Conservation (phyloP, 2,113 vertebrate species). For the Microcebus murinus region DNA sequence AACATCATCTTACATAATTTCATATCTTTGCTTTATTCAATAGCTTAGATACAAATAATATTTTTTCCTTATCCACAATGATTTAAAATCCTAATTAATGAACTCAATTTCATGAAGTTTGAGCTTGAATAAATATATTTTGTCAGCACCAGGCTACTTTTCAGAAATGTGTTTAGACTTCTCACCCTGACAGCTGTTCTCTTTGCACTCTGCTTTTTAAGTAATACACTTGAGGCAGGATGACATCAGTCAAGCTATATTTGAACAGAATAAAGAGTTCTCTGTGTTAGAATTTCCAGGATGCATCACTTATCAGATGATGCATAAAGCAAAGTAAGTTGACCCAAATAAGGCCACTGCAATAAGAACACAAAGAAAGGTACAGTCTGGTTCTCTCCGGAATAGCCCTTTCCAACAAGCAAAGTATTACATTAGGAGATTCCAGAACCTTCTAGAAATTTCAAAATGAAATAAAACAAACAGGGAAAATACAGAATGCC, state of each 20-base stretch:
- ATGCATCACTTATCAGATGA: constrained; percentile 39
- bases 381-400: neutral
- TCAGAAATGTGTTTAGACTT: constrained; percentile 48
- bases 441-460: neutral
- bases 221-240: constrained; percentile 48
- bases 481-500: neutral
- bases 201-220: constrained; percentile 43
- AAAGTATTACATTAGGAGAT: neutral
- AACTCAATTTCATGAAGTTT: constrained; percentile 18
- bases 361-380: neutral
- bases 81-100: neutral
- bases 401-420: neutral
- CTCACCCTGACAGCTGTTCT: constrained; percentile 37
- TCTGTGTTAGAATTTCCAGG: neutral
- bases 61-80: neutral
- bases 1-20: neutral
- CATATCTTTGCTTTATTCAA: neutral
- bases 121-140: constrained; percentile 36
- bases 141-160: constrained; percentile 19
- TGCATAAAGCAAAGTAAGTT: neutral
- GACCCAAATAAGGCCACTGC: neutral
- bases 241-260: constrained; percentile 46
- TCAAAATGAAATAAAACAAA: constrained; percentile 35
- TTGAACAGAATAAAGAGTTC: constrained; percentile 13
- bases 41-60: neutral